Base-by-base conservation (phyloP, 2,797 vertebrate species). In the Capromys pilorides region DNA sequence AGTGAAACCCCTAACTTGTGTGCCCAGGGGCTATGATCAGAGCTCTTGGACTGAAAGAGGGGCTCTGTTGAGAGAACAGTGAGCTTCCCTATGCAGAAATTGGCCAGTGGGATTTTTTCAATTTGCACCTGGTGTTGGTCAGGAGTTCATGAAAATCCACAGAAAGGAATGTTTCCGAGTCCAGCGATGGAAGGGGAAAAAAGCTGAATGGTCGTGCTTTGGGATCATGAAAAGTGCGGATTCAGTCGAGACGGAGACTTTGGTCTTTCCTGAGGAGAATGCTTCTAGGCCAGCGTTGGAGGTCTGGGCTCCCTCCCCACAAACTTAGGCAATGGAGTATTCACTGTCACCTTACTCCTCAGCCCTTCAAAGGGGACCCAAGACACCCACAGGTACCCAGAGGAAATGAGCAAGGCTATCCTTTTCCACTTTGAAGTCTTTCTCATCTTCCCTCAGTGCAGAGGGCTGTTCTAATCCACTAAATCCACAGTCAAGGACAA, bases 21-120 rank as follows among this genome's bases (percentile, higher is more conserved):
- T 95, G 96, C 95, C 95, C 97, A 87, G 91, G 33, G 92, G 91
- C 96, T 88, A 45, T 64, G 93, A 96, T 93, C 93, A 86, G 93
- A 93, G 94, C 86, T 94, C 84, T 89, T 94, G 78, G 89, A 57
- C 92, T 97, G 97, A 97, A 96, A 97, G 96, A 95, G 54, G 33
- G 84, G 61, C 96, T 97, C 96, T 96, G 96, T 97, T 97, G 85
- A 86, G 89, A 94, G 96, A 97, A 97, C 96, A 97, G 96, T 95
- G 96, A 94, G 71, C 91, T 80, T 96, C 82, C 94, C 94, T 97
- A 93, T 97, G 95, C 81, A 91, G 80, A 94, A 96, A 83, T 88
- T 62, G 91, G 97, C 96, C 79, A 94, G 95, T 95, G 94, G 96
- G 96, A 93, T 93, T 95, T 97, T 97, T 97, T 96, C 41, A 7